Conservation (phyloP, 2,888 invertebrate genomes). For the Hirtodrosophila alboralis region DNA sequence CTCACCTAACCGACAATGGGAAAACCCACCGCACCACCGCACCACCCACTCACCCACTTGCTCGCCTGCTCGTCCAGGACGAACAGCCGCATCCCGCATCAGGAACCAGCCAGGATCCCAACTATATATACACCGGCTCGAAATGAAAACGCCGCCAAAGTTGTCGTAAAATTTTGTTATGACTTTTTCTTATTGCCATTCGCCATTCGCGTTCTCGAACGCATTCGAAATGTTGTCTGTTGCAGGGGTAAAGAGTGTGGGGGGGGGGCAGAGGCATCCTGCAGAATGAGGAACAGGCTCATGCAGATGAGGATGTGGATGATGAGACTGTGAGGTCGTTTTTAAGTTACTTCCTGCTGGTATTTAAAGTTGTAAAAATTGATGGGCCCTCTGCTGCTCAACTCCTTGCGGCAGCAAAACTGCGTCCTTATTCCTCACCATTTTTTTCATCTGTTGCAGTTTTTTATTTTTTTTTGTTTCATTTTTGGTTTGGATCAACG, state of each 20-base stretch:
- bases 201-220: conserved; percentile 57
- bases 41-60: background rate
- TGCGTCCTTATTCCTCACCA: background rate
- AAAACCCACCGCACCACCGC: conserved; percentile 27
- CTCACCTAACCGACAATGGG: conserved; percentile 50
- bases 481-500: too few species aligned
- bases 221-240: conserved; percentile 59
- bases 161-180: conserved; percentile 81
- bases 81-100: too few species aligned
- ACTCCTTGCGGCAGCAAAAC: conserved; percentile 5
- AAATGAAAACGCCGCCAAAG: conserved; percentile 76
- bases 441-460: conserved; percentile 29
- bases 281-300: conserved; percentile 1
- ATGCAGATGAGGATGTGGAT: conserved; percentile 38
- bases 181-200: conserved; percentile 79
- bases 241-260: conserved; percentile 3
- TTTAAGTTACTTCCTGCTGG: conserved; percentile 76
- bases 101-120: conserved; percentile 29
- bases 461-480: background rate
- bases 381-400: conserved; percentile 50
- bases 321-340: conserved; percentile 32
- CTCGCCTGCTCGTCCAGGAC: conserved; percentile 4
- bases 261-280: background rate
- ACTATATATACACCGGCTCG: conserved; percentile 43
- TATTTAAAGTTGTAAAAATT: conserved; percentile 78